Evolutionary conservation across 1,140 invertebrate genomes (phyloP), one percentile per base, ranked within the genome.

Genomic region (Odontomachus brunneus): DNA sequence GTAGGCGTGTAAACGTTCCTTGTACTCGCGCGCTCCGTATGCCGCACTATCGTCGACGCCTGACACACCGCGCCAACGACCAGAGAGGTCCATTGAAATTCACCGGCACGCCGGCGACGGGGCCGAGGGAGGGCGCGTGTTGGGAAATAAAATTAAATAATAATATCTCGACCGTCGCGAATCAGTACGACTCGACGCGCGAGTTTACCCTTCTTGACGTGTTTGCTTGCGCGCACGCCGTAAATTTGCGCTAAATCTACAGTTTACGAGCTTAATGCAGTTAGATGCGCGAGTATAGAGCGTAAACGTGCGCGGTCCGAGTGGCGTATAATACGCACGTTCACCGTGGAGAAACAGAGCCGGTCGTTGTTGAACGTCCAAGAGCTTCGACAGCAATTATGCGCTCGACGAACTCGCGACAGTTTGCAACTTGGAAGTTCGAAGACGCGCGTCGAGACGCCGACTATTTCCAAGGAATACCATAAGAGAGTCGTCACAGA

Each of bases 381-480:
- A 66, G 53, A 24, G 72, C 38, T 67, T 59, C 53, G 66, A 62
- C 48, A 29, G 48, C 59, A 51, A 88, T 88, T 87, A 84, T 88
- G 65, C 60, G 57, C 71, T 57, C 59, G 65, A 55, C 75, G 51
- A 53, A 67, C 15, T 51, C 44, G 55, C 24, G 74, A 33, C 17
- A 76, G 75, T 87, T 86, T 48, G 22, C n/a, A 88, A 88, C 86
- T 88, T 67, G 7, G 29, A 74, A 87, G 48, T 87, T 84, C 69
- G 51, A n/a, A 62, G 48, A 72, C 60, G 26, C 55, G 19, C 19
- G 24, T 5, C n/a, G n/a, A 15, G 38, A 17, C 14, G 22, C 24
- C 24, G 63, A n/a, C 74, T 38, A 22, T 59, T 44, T 22, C n/a
- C 22, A 11, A 51, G 65, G 71, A 71, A 87, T 29, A 73, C 49